Conservation (phyloP, 2,888 invertebrate species). For the Zaprionus bogoriensis region DNA sequence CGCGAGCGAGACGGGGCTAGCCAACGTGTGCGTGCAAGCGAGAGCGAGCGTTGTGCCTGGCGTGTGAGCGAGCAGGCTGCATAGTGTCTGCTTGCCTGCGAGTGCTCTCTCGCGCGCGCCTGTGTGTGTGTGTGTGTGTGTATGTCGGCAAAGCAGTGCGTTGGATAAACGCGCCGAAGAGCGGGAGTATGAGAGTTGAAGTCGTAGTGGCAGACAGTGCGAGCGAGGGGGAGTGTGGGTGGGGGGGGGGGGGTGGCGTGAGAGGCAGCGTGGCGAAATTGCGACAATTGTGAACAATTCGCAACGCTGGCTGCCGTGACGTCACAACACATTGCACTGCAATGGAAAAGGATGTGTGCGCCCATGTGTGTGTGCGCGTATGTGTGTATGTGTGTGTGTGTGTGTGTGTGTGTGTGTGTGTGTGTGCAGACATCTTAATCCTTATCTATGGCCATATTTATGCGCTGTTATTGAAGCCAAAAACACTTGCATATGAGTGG, state of each 20-base stretch:
- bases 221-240: background rate
- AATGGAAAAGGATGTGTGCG: conserved; percentile 11
- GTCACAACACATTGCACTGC: conserved; percentile 29
- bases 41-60: background rate
- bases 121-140: background rate
- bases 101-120: conserved; percentile 15
- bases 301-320: conserved; percentile 28
- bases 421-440: background rate
- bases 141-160: conserved; percentile 44
- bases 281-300: conserved; percentile 55
- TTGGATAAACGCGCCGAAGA: background rate
- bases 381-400: background rate
- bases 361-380: conserved; percentile 3
- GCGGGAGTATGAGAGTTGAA: background rate
- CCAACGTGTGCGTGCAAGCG: background rate
- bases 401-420: background rate
- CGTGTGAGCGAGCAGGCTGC: conserved; percentile 5
- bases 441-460: background rate
- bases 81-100: conserved; percentile 7
- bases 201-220: background rate
- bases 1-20: conserved; percentile 8
- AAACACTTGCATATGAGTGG: conserved; percentile 11
- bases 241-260: background rate
- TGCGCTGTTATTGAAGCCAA: conserved; percentile 10
- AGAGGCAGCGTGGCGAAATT: conserved; percentile 27